Evolutionary conservation across 2,888 invertebrate species (phyloP), one percentile per base, ranked within the genome.

Genomic region (Germaria angustata): DNA sequence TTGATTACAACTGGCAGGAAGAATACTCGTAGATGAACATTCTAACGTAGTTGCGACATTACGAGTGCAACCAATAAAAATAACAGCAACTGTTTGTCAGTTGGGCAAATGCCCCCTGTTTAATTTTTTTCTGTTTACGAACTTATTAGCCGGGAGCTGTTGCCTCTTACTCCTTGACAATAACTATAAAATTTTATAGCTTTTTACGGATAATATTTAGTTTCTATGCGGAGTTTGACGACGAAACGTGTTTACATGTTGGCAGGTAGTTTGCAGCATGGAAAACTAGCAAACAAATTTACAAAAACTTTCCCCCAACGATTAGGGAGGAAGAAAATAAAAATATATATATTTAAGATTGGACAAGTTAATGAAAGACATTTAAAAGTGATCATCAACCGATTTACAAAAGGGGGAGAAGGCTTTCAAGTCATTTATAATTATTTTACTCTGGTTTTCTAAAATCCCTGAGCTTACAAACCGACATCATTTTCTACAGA

Each of bases 131-230:
- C 22, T 32, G 3, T 13, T 49, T 59, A 24, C 15, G 24, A 13
- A 57, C 28, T 53, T 68, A 51, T 68, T 39, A 72, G 65, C 59
- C 36, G n/a, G 0, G 22, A 71, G 46, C 59, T 79, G 66, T 79
- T 79, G 75, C 82, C 66, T 28, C 49, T 65, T 34, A 34, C 17
- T 78, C n/a, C 57, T 9, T 39, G 17, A 53, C 44, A 39, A 71
- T 71, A 66, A 75, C 75, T 78, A 79, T 82, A 75, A 76, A 82
- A 82, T 82, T 82, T 82, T 82, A 82, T 79, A 34, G 79, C 59
- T 76, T 82, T 82, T 82, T 79, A 72, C 69, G 79, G 71, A 79
- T 79, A 17, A 39, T 71, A 66, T 79, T 82, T 65, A 61, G 66
- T 79, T 82, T 79, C 71, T 59, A 34, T 53, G 9, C 2, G 24